Evolutionary conservation across 2,888 invertebrate species (phyloP).

Genomic region (Theodoxus fluviatilis): DNA sequence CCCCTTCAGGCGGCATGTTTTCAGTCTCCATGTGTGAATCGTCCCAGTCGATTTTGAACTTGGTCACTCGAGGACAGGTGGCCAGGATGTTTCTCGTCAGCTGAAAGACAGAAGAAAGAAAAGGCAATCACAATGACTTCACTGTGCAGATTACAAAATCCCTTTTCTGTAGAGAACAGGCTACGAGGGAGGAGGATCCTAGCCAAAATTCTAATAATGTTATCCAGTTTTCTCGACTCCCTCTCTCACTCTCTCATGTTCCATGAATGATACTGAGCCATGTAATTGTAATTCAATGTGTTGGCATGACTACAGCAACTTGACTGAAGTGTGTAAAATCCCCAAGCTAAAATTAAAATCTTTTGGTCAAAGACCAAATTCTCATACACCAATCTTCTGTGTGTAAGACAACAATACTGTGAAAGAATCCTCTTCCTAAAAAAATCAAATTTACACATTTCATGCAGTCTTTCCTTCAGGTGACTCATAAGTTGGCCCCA

Average conservation of each 20-base stretch:
- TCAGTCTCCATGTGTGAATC: constrained; percentile 54
- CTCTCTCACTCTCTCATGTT: background rate
- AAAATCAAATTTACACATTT: no score
- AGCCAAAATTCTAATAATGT: background rate
- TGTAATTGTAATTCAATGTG: no score
- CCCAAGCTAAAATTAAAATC: no score
- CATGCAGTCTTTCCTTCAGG: no score
- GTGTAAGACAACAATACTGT: no score
- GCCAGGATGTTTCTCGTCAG: constrained; percentile 82
- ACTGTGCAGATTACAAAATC: background rate
- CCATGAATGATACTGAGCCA: background rate
- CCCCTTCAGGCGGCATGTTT: constrained; percentile 21
- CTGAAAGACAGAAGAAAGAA: constrained; percentile 55
- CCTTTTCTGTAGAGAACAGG: background rate
- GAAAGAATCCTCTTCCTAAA: no score
- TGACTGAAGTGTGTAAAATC: no score
- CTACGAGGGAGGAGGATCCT: no score
- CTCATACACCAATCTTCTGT: no score
- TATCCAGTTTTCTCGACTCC: background rate
- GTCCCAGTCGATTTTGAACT: constrained; percentile 97
- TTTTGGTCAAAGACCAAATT: no score
- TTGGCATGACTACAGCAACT: no score
- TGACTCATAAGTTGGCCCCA: no score
- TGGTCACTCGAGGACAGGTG: constrained; percentile 90
- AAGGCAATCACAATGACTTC: background rate